Evolutionary conservation across 2,113 vertebrate species (phyloP).

Genomic region (Leuciscus idus): DNA sequence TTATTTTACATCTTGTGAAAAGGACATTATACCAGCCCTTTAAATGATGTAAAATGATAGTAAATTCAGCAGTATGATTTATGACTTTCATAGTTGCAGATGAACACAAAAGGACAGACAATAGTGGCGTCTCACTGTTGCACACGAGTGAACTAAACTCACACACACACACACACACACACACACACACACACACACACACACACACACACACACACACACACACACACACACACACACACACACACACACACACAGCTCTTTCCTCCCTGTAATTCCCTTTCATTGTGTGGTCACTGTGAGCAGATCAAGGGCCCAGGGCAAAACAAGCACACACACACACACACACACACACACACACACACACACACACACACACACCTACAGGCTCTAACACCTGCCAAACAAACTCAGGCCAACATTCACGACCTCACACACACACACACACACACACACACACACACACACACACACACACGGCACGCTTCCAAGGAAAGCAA

Average conservation of each 20-base stretch:
- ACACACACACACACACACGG: neutral
- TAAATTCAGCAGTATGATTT: neutral
- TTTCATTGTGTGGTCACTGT: conserved; percentile 15
- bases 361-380: too few relatives aligned
- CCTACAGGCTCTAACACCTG: conserved; percentile 27
- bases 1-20: too few relatives aligned
- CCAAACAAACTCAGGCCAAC: conserved; percentile 20
- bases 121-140: too few relatives aligned
- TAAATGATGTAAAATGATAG: neutral
- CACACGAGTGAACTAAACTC: neutral
- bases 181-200: neutral
- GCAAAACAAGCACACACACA: neutral
- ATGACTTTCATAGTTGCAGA: neutral
- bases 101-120: neutral
- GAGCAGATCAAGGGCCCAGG: conserved; percentile 5
- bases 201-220: neutral
- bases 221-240: neutral
- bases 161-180: conserved; percentile 8
- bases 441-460: neutral
- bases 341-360: neutral
- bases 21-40: too few relatives aligned
- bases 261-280: neutral
- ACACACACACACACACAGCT: neutral
- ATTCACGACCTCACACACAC: conserved; percentile 8
- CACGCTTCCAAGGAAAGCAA: neutral